These are phyloP conservation scores for Artibeus jamaicensis DNA, from an alignment of 2,797 vertebrate species.

Conservation along the genomic window DNA sequence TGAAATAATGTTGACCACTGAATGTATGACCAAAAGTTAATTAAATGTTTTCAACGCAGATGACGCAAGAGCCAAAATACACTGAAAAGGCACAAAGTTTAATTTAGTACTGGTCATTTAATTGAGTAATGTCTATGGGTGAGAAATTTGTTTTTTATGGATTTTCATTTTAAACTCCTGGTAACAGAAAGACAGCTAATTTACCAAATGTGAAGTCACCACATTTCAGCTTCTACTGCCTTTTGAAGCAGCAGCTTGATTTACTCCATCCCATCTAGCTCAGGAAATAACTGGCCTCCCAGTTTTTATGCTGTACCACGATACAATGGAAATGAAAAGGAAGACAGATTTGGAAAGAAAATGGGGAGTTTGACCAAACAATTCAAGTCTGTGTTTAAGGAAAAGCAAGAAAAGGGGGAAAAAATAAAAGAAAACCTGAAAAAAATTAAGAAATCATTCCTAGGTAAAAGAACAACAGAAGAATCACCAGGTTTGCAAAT, in stretches of 20 bases:
- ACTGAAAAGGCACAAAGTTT: not conserved
- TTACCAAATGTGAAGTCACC: not conserved
- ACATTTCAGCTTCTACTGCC: not conserved
- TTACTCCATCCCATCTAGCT: not conserved
- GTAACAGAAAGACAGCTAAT: not conserved
- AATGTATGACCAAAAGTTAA: conserved; percentile 73
- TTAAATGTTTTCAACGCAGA: conserved; percentile 62
- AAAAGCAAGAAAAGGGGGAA: not conserved
- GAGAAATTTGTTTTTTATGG: conserved; percentile 7
- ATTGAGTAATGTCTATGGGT: not conserved
- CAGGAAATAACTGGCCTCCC: not conserved
- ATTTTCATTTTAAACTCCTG: conserved; percentile 33
- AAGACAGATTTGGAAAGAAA: not conserved
- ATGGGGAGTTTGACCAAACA: not conserved
- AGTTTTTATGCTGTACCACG: not conserved
- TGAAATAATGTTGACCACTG: conserved; percentile 52
- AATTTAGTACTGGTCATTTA: conserved; percentile 38
- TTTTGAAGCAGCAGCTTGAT: not conserved
- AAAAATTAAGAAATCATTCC: not conserved
- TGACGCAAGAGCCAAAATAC: conserved; percentile 23
- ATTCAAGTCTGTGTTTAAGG: not conserved
- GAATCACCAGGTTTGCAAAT: not conserved
- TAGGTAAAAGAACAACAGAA: not conserved
- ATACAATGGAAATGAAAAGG: not conserved
- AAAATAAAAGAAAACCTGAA: not conserved